Percentiles rank a stretch among this genome's conserved stretches.
These are phyloP conservation scores for Lasiurus cinereus DNA, from an alignment of 2,113 vertebrate genomes.

Conservation along the genomic window DNA sequence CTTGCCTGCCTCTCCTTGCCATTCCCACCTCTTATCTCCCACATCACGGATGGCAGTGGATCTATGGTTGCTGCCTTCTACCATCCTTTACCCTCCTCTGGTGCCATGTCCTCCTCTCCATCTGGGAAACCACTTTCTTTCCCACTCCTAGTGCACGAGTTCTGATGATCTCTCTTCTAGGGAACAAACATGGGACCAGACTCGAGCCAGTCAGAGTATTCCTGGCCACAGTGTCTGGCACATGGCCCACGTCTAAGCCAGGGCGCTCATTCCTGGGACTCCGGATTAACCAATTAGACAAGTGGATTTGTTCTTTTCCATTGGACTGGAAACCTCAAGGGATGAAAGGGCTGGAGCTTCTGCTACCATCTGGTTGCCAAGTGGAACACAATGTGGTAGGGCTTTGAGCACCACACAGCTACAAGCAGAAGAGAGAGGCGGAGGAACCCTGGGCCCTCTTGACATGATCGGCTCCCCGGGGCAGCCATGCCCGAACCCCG, in stretches of 20 bases:
- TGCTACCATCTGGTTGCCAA: conserved; percentile 2
- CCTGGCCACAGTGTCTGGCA: not conserved
- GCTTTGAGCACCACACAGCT: no score
- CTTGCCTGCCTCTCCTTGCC: not conserved
- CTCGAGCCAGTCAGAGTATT: not conserved
- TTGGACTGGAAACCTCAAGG: conserved; percentile 4
- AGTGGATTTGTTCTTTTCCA: conserved; percentile 41
- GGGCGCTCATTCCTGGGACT: conserved; percentile 34
- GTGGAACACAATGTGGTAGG: not conserved
- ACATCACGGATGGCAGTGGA: rapidly evolving
- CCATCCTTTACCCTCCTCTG: not conserved
- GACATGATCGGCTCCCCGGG: not conserved
- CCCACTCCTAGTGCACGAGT: not conserved
- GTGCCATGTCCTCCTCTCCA: not conserved
- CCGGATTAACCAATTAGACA: conserved; percentile 21
- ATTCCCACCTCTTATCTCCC: not conserved
- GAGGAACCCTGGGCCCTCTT: not conserved
- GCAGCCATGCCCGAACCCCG: not conserved
- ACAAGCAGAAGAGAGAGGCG: not conserved
- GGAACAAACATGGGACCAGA: not conserved
- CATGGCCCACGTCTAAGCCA: not conserved
- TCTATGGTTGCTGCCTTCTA: not conserved
- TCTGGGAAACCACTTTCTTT: not conserved
- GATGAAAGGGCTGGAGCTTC: not conserved
- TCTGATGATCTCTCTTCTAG: not conserved